phyloP scores from a whole-genome alignment of 2,888 invertebrate genomes.

The Oxytorus armatus region DNA sequence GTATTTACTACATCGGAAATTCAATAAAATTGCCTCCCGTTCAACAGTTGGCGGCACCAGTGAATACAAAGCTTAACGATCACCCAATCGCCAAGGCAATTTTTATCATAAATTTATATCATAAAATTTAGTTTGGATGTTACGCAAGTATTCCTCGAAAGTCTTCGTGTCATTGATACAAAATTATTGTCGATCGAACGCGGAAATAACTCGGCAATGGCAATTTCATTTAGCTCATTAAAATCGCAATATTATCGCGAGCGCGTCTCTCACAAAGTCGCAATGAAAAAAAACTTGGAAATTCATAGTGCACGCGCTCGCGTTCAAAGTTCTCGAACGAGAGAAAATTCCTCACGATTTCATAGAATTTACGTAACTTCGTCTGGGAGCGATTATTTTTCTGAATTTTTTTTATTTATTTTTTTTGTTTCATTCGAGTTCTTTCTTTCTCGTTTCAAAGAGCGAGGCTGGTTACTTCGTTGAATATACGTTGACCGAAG shows the following conservation, averaged over 20 bases:
- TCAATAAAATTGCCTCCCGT: too few species aligned
- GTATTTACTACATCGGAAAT: too few species aligned
- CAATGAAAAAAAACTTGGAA: conserved; percentile 20
- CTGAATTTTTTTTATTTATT: too few species aligned
- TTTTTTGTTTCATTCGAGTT: background rate
- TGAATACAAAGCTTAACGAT: too few species aligned
- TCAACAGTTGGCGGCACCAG: too few species aligned
- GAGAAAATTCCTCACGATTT: conserved; percentile 2
- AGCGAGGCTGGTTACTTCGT: background rate
- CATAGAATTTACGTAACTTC: conserved; percentile 18
- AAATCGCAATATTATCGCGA: background rate
- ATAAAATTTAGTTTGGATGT: background rate
- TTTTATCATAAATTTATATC: too few species aligned
- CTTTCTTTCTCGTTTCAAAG: conserved; percentile 6
- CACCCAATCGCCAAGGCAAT: too few species aligned
- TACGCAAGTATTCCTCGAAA: background rate
- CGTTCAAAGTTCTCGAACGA: conserved; percentile 18
- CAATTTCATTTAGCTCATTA: background rate
- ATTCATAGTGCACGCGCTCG: background rate
- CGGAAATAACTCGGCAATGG: conserved; percentile 4
- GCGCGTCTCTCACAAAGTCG: background rate
- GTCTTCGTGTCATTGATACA: background rate
- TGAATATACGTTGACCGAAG: background rate
- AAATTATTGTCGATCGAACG: background rate
- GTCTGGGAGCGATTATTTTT: background rate